A percentile compares a stretch with the other conserved stretches of the same genome.
Evolutionary conservation across 2,113 vertebrate genomes (phyloP).

Genomic region (Thomomys bottae): DNA sequence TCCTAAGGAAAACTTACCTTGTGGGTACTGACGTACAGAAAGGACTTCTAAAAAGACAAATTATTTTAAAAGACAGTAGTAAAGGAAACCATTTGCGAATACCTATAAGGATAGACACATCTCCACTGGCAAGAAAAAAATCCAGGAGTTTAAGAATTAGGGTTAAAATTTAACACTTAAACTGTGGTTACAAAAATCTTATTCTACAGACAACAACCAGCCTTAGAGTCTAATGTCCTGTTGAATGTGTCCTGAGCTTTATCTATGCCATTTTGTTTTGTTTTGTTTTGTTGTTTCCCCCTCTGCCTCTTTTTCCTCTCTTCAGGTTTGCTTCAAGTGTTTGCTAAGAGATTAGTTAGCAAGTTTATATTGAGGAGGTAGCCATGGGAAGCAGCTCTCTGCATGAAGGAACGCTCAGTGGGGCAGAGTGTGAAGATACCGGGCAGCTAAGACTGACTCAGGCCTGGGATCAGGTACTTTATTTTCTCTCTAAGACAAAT

Average conservation of each 20-base stretch:
- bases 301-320: constrained; percentile 79
- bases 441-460: constrained; percentile 82
- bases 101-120: constrained; percentile 74
- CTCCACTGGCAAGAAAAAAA: constrained; percentile 58
- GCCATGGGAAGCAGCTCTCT: constrained; percentile 89
- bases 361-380: constrained; percentile 89
- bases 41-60: constrained; percentile 77
- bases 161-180: constrained; percentile 66
- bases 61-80: constrained; percentile 69
- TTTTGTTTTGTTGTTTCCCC: constrained; percentile 28
- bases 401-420: constrained; percentile 89
- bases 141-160: constrained; percentile 64
- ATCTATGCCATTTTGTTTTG: constrained; percentile 13
- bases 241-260: constrained; percentile 64
- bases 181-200: constrained; percentile 65
- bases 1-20: constrained; percentile 80
- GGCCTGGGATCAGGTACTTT: constrained; percentile 91
- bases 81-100: constrained; percentile 78
- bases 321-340: constrained; percentile 91
- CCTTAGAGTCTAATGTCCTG: constrained; percentile 60
- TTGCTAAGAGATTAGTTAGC: constrained; percentile 94
- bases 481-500: constrained; percentile 88
- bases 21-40: constrained; percentile 66
- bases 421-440: constrained; percentile 86
- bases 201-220: constrained; percentile 62